Base-by-base conservation (phyloP, 2,113 vertebrate genomes). In the Hemicordylus capensis region DNA sequence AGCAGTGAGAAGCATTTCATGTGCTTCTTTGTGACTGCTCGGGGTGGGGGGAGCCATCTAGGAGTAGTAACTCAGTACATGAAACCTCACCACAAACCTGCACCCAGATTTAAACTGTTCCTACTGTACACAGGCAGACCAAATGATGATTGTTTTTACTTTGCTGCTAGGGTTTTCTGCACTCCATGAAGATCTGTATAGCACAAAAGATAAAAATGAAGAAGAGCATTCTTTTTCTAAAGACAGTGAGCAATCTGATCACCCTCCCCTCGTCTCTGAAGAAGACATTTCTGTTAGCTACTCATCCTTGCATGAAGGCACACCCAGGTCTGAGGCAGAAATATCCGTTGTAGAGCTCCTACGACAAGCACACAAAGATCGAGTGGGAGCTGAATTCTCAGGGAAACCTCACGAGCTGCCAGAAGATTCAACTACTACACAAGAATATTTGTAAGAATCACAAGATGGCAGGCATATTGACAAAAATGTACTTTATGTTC, bases 201-300 rank as follows among this genome's bases (percentile, higher is more conserved):
- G 96, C 54, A 94, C 97, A 3, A 96, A 93, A 51, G 92, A 90
- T 12, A 95, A 94, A 83, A 89, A 87, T 75, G 91, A 95, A 11
- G 93, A 94, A 6, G 94, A 96, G 7, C 96, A 94, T 1, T 87
- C 86, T 37, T 76, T 92, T 10, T 81, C 93, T 10, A 91, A 94
- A 88, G 93, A 94, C 22, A 88, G 83, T 0, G 94, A 96, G 59
- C 76, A 90, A 67, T 77, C 91, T 24, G 94, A 96, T n/a, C 96
- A 97, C 5, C 98, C 98, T 15, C 97, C 98, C 1, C 88, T 98
- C 6, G 98, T 98, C 80, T 98, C 97, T 0, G 97, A 97, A 84
- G 98, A 99, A 91, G 98, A 99, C 1, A 94, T 98, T 75, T 98
- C 98, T 89, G 95, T 94, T 79, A 98, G 97, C 90, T 96, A 95